Percentiles rank a stretch among this genome's conserved stretches.
Conservation (phyloP, 2,888 invertebrate genomes). For the Hyppa rectilinea region DNA sequence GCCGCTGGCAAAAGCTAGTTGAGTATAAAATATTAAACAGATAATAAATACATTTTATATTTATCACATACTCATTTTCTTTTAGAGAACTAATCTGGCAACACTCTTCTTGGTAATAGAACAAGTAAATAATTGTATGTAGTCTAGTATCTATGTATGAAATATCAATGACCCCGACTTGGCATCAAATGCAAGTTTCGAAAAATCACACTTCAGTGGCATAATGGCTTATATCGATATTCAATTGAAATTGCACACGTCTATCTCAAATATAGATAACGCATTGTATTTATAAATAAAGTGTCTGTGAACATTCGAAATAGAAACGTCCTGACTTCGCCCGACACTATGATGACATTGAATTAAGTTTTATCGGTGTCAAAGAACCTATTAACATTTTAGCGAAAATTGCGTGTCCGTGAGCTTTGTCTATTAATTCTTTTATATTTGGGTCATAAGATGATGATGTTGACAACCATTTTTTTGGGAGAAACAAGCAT, state of each 20-base stretch:
- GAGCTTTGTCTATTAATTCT: constrained; percentile 55
- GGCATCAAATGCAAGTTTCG: constrained; percentile 19
- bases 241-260: constrained; percentile 27
- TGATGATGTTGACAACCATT: neutral
- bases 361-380: constrained; percentile 81
- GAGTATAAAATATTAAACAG: too few species aligned
- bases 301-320: constrained; percentile 55
- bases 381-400: constrained; percentile 86
- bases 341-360: constrained; percentile 77
- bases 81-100: neutral
- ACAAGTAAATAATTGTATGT: constrained; percentile 28
- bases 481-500: constrained; percentile 4
- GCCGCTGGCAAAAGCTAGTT: too few species aligned
- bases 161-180: constrained; percentile 43
- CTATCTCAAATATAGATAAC: constrained; percentile 44
- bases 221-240: neutral
- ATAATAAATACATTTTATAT: too few species aligned
- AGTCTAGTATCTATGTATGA: neutral
- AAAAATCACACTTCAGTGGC: constrained; percentile 7
- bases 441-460: constrained; percentile 58
- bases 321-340: constrained; percentile 65
- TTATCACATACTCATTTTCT: too few species aligned
- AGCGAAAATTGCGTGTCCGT: constrained; percentile 66
- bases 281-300: constrained; percentile 52
- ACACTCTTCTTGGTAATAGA: neutral